phyloP scores from a whole-genome alignment of 2,888 invertebrate genomes.

The Cosmorhoe ocellata region DNA sequence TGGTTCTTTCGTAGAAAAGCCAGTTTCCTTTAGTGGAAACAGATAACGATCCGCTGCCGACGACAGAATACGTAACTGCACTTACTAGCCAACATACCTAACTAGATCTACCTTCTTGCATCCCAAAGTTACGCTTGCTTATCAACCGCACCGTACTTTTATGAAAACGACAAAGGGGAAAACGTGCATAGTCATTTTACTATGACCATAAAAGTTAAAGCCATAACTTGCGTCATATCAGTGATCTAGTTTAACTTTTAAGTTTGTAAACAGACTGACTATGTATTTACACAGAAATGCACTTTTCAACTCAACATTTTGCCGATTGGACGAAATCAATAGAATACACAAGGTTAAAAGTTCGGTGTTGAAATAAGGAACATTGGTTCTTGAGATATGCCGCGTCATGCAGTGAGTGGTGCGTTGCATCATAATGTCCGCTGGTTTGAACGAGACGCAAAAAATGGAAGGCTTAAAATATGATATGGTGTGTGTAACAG shows the following conservation, averaged over 20 bases:
- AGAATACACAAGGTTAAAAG: slow-evolving; percentile 38
- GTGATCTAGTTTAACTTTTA: too few species aligned
- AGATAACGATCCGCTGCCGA: slow-evolving; percentile 81
- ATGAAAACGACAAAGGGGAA: slow-evolving; percentile 60
- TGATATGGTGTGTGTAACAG: slow-evolving; percentile 31
- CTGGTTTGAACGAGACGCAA: slow-evolving; percentile 13
- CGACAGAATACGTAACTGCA: slow-evolving; percentile 81
- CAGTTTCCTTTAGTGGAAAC: slow-evolving; percentile 82
- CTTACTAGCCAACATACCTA: slow-evolving; percentile 62
- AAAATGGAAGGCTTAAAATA: slow-evolving; percentile 17
- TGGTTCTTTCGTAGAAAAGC: slow-evolving; percentile 77
- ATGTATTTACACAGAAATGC: not conserved
- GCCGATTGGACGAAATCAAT: slow-evolving; percentile 39
- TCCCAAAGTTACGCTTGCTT: slow-evolving; percentile 53
- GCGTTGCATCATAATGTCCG: slow-evolving; percentile 51
- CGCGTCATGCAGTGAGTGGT: slow-evolving; percentile 52
- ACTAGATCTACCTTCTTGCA: slow-evolving; percentile 45
- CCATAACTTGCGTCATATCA: too few species aligned
- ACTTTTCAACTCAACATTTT: slow-evolving; percentile 9
- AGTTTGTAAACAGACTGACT: not conserved
- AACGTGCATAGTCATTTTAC: slow-evolving; percentile 51
- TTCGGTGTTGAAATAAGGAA: slow-evolving; percentile 40
- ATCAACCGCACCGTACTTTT: slow-evolving; percentile 62
- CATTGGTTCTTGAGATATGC: slow-evolving; percentile 54
- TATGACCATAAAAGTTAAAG: slow-evolving; percentile 18